Evolutionary conservation across 1,140 invertebrate species (phyloP), one percentile per base, ranked within the genome.

Genomic region (Batillaria attramentaria): DNA sequence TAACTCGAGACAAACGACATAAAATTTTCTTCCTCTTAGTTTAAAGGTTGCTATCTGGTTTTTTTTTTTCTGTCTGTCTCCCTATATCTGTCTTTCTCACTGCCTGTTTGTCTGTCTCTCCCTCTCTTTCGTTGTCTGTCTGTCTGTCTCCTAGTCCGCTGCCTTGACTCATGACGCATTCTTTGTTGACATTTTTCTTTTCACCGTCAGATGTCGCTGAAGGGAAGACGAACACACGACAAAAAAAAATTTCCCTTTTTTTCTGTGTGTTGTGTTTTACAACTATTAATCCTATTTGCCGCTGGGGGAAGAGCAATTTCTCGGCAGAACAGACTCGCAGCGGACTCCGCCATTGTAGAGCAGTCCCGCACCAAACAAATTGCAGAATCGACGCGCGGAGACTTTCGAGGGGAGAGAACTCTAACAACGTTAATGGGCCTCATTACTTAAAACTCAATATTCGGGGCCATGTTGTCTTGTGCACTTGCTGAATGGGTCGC

Each of bases 401-500:
- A 70, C 68, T 70, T 70, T 70, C 68, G 60, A 24, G 33, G 35
- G 18, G n/a, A 62, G n/a, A 62, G 73, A 62, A 75, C 73, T 75
- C 57, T 62, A 65, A 57, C 54, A 39, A 75, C 73, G 54, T 62
- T 75, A 75, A 75, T 75, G 73, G 73, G 73, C 73, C 73, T 75
- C 73, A 65, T 75, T 75, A 75, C 73, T 75, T 62, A 75, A 75
- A 75, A 75, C 73, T 75, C 73, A 75, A 75, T 75, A 75, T 65
- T 75, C 73, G 18, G 28, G 33, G 73, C 57, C 54, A 41, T 75
- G 54, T 75, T 75, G 54, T 39, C 73, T 65, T 62, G 73, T 42
- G 73, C 73, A 3, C 33, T 41, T 2, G 37, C 57, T 62, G 54
- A 75, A 75, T 62, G 73, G 73, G 8, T 42, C 57, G n/a, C 31